Conservation (phyloP, 2,113 vertebrate genomes). For the Megaptera novaeangliae region DNA sequence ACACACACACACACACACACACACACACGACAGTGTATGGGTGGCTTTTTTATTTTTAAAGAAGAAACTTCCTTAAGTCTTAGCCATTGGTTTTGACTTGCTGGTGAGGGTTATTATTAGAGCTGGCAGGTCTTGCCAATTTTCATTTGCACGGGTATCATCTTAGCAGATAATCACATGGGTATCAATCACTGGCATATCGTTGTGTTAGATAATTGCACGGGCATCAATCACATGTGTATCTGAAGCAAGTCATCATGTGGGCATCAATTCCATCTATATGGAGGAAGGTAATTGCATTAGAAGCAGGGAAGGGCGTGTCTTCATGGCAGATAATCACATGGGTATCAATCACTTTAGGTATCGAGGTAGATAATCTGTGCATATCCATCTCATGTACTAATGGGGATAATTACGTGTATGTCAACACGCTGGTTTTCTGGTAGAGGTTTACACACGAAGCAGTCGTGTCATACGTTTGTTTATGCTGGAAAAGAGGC, state of each 20-base stretch:
- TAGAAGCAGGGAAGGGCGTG: constrained; percentile 21
- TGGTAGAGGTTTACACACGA: neutral
- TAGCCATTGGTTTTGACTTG: constrained; percentile 38
- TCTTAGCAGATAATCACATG: constrained; percentile 67
- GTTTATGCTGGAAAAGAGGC: neutral
- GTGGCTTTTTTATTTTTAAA: constrained; percentile 34
- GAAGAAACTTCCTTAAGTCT: constrained; percentile 5
- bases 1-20: neutral
- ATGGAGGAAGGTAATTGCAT: constrained; percentile 24
- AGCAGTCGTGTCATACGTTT: neutral
- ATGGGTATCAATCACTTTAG: constrained; percentile 41
- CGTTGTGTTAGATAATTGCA: constrained; percentile 66
- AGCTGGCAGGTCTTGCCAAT: constrained; percentile 46
- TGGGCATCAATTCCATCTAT: neutral
- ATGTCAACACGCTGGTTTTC: neutral
- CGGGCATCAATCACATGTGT: constrained; percentile 53
- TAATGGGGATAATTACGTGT: neutral
- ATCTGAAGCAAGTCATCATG: constrained; percentile 15
- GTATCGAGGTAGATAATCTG: constrained; percentile 40
- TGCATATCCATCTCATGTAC: neutral
- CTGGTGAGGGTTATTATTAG: constrained; percentile 58
- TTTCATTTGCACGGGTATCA: constrained; percentile 62
- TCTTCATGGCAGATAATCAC: constrained; percentile 33
- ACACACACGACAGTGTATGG: neutral
- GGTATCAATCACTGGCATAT: constrained; percentile 57